phyloP scores from a whole-genome alignment of 2,797 vertebrate species.

The Syngnathus acus region DNA sequence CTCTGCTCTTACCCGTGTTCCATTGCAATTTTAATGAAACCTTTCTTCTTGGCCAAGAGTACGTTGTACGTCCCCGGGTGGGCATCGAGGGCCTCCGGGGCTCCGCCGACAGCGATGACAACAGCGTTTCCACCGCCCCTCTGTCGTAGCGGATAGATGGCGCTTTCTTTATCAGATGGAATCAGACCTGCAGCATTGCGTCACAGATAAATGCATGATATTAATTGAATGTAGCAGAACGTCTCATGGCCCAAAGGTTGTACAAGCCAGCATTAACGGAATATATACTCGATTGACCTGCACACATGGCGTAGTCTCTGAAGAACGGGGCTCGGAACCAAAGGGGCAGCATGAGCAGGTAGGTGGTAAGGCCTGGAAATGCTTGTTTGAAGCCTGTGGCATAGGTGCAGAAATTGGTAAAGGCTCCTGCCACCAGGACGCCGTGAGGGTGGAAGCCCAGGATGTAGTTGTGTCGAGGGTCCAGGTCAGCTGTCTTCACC shows the following conservation, averaged over 20 bases:
- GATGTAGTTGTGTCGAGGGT: slow-evolving; percentile 83
- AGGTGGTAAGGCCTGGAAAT: slow-evolving; percentile 77
- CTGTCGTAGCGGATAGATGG: slow-evolving; percentile 61
- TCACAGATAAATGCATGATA: not conserved
- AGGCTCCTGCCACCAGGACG: slow-evolving; percentile 80
- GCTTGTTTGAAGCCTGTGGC: slow-evolving; percentile 72
- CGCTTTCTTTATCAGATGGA: slow-evolving; percentile 79
- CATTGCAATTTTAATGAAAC: slow-evolving; percentile 87
- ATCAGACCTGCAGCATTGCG: slow-evolving; percentile 73
- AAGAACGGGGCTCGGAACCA: slow-evolving; percentile 89
- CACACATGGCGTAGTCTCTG: slow-evolving; percentile 84
- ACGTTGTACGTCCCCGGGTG: slow-evolving; percentile 77
- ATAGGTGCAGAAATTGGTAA: slow-evolving; percentile 83
- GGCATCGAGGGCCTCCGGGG: slow-evolving; percentile 83
- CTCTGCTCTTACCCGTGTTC: slow-evolving; percentile 74
- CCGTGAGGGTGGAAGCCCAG: slow-evolving; percentile 90
- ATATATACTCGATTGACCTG: slow-evolving; percentile 61
- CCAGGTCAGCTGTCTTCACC: slow-evolving; percentile 84
- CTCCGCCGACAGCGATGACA: slow-evolving; percentile 79
- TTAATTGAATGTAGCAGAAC: not conserved
- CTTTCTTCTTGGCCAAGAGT: slow-evolving; percentile 81
- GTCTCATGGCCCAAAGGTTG: not conserved
- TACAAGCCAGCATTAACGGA: not conserved
- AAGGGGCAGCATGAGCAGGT: slow-evolving; percentile 83
- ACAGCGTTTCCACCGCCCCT: slow-evolving; percentile 71